A percentile compares a stretch with the other conserved stretches of the same genome.
These are phyloP conservation scores for Phylloscopus trochilus DNA, from an alignment of 2,113 vertebrate genomes.

Conservation along the genomic window DNA sequence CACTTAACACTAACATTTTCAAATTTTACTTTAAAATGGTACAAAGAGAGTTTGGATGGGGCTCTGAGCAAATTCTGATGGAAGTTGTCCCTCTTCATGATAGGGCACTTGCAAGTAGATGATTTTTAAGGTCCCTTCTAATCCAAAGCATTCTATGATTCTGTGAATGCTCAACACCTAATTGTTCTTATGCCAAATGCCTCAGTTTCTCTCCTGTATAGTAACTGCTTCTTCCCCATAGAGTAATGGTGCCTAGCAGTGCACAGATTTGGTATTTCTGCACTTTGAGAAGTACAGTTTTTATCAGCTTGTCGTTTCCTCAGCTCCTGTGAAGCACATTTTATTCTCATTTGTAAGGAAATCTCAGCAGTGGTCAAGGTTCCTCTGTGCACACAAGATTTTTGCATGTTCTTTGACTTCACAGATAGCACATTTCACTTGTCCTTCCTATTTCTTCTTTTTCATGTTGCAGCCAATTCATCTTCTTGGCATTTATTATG, in stretches of 20 bases:
- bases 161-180: neutral
- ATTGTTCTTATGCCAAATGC: neutral
- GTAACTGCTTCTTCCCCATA: neutral
- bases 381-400: neutral
- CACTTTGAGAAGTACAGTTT: neutral
- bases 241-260: neutral
- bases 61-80: neutral
- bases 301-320: neutral
- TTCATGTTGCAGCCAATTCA: neutral
- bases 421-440: neutral
- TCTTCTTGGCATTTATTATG: constrained; percentile 46
- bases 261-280: neutral
- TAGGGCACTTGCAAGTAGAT: neutral
- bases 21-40: neutral
- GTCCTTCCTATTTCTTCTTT: neutral
- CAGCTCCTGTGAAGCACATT: neutral
- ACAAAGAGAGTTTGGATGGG: neutral
- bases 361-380: neutral
- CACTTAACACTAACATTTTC: neutral
- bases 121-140: neutral
- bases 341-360: neutral
- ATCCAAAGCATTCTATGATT: neutral
- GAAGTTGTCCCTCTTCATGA: neutral
- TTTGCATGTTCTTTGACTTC: neutral
- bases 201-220: neutral